A percentile compares a stretch with the other conserved stretches of the same genome.
phyloP scores from a whole-genome alignment of 1,140 invertebrate genomes.

The Macrobrachium nipponense region DNA sequence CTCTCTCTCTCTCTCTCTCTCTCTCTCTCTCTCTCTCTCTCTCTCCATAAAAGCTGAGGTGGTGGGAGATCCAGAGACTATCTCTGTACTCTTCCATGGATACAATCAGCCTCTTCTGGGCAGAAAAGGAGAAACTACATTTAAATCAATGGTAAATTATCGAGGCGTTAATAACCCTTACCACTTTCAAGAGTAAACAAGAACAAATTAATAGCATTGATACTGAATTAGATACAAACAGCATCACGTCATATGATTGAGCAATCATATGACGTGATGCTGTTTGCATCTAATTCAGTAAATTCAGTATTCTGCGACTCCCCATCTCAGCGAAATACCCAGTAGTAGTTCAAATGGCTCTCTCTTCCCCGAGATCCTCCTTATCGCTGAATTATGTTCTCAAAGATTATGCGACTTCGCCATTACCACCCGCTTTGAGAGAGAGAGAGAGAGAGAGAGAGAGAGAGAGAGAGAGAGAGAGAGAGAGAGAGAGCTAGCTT shows the following conservation, averaged over 20 bases:
- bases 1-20: background rate
- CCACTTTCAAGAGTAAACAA: too few species aligned
- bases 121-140: too few species aligned
- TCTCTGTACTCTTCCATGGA: background rate
- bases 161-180: too few species aligned
- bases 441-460: conserved; percentile 21
- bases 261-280: too few species aligned
- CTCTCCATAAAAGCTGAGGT: conserved; percentile 56
- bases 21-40: conserved; percentile 32
- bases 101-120: background rate
- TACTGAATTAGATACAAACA: too few species aligned
- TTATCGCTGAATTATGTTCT: background rate
- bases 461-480: conserved; percentile 33
- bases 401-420: too few species aligned
- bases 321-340: too few species aligned
- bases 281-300: too few species aligned
- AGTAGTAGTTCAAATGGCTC: background rate
- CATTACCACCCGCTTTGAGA: background rate
- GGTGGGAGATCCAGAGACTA: background rate
- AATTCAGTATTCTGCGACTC: too few species aligned
- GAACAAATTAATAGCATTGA: too few species aligned
- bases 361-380: background rate
- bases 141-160: too few species aligned
- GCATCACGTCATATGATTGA: too few species aligned
- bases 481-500: conserved; percentile 26